Base-by-base conservation (phyloP, 2,113 vertebrate species). In the Cranoglanis bouderius region DNA sequence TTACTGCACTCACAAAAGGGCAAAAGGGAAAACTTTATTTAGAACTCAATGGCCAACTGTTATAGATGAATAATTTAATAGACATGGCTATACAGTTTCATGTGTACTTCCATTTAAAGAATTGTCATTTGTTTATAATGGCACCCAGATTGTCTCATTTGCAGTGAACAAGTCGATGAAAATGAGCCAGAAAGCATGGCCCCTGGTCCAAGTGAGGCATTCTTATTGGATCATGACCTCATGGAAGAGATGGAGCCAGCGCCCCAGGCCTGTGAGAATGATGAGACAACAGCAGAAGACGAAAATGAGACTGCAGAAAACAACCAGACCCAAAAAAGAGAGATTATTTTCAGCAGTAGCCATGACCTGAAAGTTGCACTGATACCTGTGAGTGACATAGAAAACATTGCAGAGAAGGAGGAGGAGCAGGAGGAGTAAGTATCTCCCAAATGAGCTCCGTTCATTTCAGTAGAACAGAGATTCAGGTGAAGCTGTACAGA, bases 151-250 rank as follows among this genome's bases (percentile, higher is more conserved):
- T 32, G 70, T 82, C 35, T n/a, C 14, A 2, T 88, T 89, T 72
- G 38, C 75, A 91, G 90, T n/a, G 46, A 46, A 35, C 55, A 51
- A 19, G n/a, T 46, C 1, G 81, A 85, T 88, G 35, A 63, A 84
- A 51, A 81, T 83, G 90, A 91, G 81, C n/a, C 53, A 19, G 67
- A 88, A 51, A 7, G 19, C 57, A 35, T 61, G 8, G 1, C 74
- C 26, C 0, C 82, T 2, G 88, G 40, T 51, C 55, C 55, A 43
- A 87, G 70, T 0, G 92, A 91, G 18, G 82, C 89, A 14, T 21
- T 85, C 19, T 90, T 91, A 74, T 53, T 59, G 14, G 90, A 93
- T 40, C 90, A 84, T 46, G 35, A 87, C 7, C 21, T 75, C 63
- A 85, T 84, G 59, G 91, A 92, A 32, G 70, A 3, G 13, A 90